These are phyloP conservation scores for Zeugodacus cucurbitae DNA, from an alignment of 1,140 invertebrate genomes.

Conservation along the genomic window DNA sequence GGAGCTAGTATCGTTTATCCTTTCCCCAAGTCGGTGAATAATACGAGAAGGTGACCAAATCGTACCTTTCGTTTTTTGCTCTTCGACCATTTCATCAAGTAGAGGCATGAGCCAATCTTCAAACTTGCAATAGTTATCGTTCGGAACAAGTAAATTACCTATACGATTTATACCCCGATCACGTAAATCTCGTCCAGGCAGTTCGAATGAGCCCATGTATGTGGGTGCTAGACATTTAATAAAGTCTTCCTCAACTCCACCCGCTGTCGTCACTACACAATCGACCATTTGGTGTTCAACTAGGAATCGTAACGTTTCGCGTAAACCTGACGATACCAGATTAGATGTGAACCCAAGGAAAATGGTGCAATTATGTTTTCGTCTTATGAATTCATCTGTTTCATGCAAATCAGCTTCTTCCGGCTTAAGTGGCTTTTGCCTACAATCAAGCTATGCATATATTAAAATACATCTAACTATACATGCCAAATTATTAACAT, in stretches of 20 bases:
- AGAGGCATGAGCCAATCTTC: constrained; percentile 98
- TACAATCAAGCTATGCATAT: constrained; percentile 67
- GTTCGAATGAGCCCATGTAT: constrained; percentile 81
- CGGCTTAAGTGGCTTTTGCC: constrained; percentile 72
- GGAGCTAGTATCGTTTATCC: constrained; percentile 91
- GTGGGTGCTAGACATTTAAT: constrained; percentile 98
- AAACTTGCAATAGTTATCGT: constrained; percentile 98
- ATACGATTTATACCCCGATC: constrained; percentile 95
- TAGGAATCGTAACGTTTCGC: constrained; percentile 91
- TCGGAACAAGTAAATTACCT: constrained; percentile 97
- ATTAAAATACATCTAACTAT: neutral
- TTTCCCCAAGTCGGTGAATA: constrained; percentile 84
- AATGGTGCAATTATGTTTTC: constrained; percentile 90
- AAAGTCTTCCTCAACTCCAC: constrained; percentile 98
- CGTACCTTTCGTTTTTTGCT: constrained; percentile 81
- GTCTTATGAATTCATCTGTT: constrained; percentile 82
- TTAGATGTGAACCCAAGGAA: constrained; percentile 99
- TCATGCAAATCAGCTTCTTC: constrained; percentile 76
- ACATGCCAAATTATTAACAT: neutral
- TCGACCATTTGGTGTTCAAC: constrained; percentile 91
- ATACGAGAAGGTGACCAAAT: constrained; percentile 96
- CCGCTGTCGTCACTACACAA: constrained; percentile 97
- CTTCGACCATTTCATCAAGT: constrained; percentile 89
- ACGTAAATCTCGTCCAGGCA: constrained; percentile 82
- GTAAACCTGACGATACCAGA: constrained; percentile 92